Evolutionary conservation across 2,113 vertebrate species (phyloP), one percentile per base, ranked within the genome.

Genomic region (Asarcornis scutulata): DNA sequence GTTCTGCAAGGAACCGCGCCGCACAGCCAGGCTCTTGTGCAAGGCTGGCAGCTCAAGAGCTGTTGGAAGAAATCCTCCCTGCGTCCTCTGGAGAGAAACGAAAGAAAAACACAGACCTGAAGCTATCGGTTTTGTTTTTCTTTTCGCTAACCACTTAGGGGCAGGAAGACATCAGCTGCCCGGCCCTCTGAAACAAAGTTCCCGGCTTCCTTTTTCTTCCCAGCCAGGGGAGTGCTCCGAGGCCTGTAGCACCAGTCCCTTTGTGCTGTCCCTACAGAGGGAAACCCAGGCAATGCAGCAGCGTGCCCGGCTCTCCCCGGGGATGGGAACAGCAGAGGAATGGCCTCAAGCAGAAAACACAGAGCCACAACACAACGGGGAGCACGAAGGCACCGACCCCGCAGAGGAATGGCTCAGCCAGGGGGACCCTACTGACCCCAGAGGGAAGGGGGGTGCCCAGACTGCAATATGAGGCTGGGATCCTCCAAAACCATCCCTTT

Each of bases 341-440:
- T 36, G 42, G 46, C 18, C 9, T 10, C 18, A 48, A 48, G 46
- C 46, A 48, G 46, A 11, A 48, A 48, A 48, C 21, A 18, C 46
- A 48, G 46, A 48, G 46, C 36, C 72, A 13, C 32, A n/a, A 44
- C 59, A 32, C 40, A 32, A 26, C 29, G 6, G 15, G 46, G 46
- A 42, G 18, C 27, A 5, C 0, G 1, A 27, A 38, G 3, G 9
- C 71, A 2, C 13, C 20, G 60, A 22, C 1, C 27, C 59, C 46
- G 6, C 26, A 1, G 18, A 6, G 34, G 31, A 44, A 21, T 0
- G 21, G 26, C 44, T 46, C 50, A 15, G 3, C 44, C 52, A 8
- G 18, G 7, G 31, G 1, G 7, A 21, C 1, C 0, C 1, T 25
- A 31, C 29, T 9, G 40, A 17, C 32, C 17, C 12, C 76, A 2